A percentile compares a stretch with the other conserved stretches of the same genome.
Evolutionary conservation across 2,888 invertebrate genomes (phyloP).

Genomic region (Trisateles emortualis): DNA sequence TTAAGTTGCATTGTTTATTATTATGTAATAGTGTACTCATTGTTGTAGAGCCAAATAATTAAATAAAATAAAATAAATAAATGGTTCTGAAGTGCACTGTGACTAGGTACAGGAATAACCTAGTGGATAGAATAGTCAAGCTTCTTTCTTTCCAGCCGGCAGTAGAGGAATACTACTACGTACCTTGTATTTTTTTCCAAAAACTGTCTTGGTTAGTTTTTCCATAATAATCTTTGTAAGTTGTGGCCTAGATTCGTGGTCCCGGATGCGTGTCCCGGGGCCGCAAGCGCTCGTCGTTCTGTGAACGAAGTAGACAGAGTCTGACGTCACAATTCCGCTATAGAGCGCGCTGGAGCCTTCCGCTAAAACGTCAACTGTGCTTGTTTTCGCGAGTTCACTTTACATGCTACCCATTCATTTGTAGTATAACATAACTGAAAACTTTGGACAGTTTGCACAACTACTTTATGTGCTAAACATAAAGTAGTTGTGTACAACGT

Average conservation of each 20-base stretch:
- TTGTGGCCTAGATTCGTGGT: slow-evolving; percentile 57
- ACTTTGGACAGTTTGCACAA: slow-evolving; percentile 27
- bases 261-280: slow-evolving; percentile 60
- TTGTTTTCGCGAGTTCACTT: slow-evolving; percentile 50
- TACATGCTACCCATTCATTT: slow-evolving; percentile 35
- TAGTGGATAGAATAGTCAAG: too few relatives aligned
- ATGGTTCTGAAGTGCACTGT: too few relatives aligned
- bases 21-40: too few relatives aligned
- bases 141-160: neutral
- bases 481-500: too few relatives aligned
- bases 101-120: too few relatives aligned
- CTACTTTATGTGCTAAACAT: slow-evolving; percentile 9
- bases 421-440: slow-evolving; percentile 32
- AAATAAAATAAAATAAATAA: too few relatives aligned
- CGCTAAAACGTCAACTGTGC: slow-evolving; percentile 52
- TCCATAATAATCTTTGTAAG: slow-evolving; percentile 34
- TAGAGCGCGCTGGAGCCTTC: slow-evolving; percentile 53
- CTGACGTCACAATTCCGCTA: slow-evolving; percentile 61
- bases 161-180: neutral
- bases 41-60: too few relatives aligned
- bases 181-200: neutral
- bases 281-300: slow-evolving; percentile 49
- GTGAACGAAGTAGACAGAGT: slow-evolving; percentile 49
- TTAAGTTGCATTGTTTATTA: too few relatives aligned
- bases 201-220: slow-evolving; percentile 14